Evolutionary conservation across 1,140 invertebrate species (phyloP).

Genomic region (Ceratina japonica): DNA sequence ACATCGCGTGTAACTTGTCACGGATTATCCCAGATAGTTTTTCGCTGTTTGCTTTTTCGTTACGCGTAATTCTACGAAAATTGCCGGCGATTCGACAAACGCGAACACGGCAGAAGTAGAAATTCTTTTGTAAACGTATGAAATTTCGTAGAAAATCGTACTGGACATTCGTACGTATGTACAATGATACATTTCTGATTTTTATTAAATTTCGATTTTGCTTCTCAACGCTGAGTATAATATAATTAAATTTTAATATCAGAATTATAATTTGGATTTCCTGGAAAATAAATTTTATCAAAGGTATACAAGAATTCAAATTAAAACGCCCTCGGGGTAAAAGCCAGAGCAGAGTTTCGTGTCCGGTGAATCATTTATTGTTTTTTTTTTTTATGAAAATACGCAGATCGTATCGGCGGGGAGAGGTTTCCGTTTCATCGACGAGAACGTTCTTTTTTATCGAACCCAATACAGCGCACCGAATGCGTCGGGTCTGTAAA

Average conservation of each 20-base stretch:
- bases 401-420: neutral
- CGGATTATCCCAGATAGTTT: slow-evolving; percentile 30
- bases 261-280: too few species aligned
- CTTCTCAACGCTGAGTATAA: too few species aligned
- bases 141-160: too few species aligned
- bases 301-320: too few species aligned
- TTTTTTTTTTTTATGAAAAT: neutral
- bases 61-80: neutral
- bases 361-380: neutral
- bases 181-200: too few species aligned
- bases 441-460: neutral
- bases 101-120: neutral
- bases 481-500: neutral
- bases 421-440: neutral
- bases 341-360: neutral
- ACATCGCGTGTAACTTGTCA: slow-evolving; percentile 47
- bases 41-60: neutral
- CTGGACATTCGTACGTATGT: too few species aligned
- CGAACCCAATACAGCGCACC: neutral
- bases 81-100: neutral
- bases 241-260: too few species aligned
- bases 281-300: too few species aligned
- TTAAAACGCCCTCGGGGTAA: too few species aligned
- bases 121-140: neutral
- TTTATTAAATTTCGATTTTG: too few species aligned